Conservation (phyloP, 1,140 invertebrate species). For the Tribolium castaneum region DNA sequence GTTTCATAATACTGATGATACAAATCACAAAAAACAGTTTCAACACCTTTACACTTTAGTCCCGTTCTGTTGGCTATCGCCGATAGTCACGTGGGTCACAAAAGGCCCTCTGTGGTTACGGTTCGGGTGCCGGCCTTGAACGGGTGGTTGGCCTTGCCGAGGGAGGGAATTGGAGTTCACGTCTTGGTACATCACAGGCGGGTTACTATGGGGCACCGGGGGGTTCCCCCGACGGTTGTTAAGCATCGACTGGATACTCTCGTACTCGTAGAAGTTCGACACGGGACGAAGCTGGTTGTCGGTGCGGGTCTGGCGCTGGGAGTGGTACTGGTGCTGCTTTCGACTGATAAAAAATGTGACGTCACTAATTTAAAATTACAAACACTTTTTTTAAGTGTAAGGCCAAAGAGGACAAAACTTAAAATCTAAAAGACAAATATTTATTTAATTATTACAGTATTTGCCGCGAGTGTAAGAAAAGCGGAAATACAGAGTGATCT, state of each 20-base stretch:
- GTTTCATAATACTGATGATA: conserved; percentile 25
- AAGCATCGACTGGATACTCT: conserved; percentile 74
- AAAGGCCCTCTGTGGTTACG: conserved; percentile 67
- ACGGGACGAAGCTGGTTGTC: conserved; percentile 74
- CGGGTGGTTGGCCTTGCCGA: conserved; percentile 47
- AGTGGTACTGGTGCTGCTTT: conserved; percentile 80
- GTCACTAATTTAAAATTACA: too few relatives aligned
- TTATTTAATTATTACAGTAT: too few relatives aligned
- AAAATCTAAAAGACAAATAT: too few relatives aligned
- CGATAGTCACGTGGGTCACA: conserved; percentile 69
- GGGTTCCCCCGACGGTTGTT: conserved; percentile 48
- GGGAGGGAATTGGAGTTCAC: conserved; percentile 58
- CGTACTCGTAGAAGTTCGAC: conserved; percentile 87
- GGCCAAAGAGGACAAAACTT: too few relatives aligned
- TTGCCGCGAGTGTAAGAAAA: too few relatives aligned
- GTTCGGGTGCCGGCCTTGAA: conserved; percentile 44
- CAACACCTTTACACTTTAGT: conserved; percentile 56
- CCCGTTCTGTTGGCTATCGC: conserved; percentile 62
- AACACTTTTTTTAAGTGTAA: too few relatives aligned
- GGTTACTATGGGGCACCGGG: neutral
- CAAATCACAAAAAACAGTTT: conserved; percentile 1
- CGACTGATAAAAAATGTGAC: conserved; percentile 66
- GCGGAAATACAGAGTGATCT: too few relatives aligned
- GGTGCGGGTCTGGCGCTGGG: conserved; percentile 76
- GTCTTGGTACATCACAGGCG: conserved; percentile 53